Conservation (phyloP, 2,113 vertebrate species). For the Mormyrus lacerda region DNA sequence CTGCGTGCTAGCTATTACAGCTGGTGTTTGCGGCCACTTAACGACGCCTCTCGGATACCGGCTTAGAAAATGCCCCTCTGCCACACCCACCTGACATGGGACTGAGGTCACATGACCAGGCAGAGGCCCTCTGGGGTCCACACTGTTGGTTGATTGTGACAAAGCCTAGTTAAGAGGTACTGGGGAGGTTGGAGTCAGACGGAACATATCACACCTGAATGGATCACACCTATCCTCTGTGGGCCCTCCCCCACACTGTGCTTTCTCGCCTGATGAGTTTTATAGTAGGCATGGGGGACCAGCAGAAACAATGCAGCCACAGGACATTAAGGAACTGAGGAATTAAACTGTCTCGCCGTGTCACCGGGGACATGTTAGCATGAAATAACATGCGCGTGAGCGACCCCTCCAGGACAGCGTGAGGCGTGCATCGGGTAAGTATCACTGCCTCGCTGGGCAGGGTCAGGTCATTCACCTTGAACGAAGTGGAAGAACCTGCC, state of each 20-base stretch:
- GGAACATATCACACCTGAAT: conserved; percentile 29
- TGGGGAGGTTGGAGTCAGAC: not conserved
- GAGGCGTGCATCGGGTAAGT: not conserved
- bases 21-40: not conserved
- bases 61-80: not conserved
- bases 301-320: conserved; percentile 28
- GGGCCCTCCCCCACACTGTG: not conserved
- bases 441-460: not conserved
- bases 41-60: not conserved
- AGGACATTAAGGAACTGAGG: conserved; percentile 29
- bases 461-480: not conserved
- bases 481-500: not conserved
- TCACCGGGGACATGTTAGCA: not conserved
- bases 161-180: not conserved
- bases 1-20: not conserved
- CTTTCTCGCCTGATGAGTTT: conserved; percentile 42
- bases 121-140: not conserved
- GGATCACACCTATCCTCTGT: conserved; percentile 23
- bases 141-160: not conserved
- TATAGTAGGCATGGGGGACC: conserved; percentile 36
- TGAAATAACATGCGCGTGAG: not conserved
- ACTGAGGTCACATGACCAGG: not conserved
- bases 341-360: conserved; percentile 36
- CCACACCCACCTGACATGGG: not conserved
- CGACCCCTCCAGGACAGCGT: not conserved